These are phyloP conservation scores for Drosophila chauvacae DNA, from an alignment of 1,140 invertebrate species.

Conservation along the genomic window DNA sequence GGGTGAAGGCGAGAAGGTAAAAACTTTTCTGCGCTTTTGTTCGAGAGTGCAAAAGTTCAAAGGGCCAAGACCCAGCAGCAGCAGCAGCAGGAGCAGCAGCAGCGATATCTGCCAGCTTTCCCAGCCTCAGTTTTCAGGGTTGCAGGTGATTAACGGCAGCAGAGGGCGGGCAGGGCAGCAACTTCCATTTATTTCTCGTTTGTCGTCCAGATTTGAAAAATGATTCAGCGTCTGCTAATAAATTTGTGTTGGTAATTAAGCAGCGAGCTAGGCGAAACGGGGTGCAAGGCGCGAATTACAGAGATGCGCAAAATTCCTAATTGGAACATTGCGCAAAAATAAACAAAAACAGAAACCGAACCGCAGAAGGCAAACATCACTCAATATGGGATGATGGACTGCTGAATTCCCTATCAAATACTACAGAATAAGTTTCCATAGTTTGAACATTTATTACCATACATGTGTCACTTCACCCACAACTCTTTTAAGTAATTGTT, in stretches of 20 bases:
- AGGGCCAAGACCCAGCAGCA: constrained; percentile 25
- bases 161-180: constrained; percentile 12
- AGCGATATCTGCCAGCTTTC: constrained; percentile 11
- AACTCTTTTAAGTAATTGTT: background rate
- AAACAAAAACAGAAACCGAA: constrained; percentile 56
- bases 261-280: constrained; percentile 24
- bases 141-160: constrained; percentile 54
- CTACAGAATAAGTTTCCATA: background rate
- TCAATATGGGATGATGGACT: background rate
- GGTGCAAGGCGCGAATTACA: constrained; percentile 21
- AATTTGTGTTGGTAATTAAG: constrained; percentile 68
- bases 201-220: constrained; percentile 61
- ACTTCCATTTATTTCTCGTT: constrained; percentile 59
- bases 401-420: background rate
- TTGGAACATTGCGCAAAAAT: constrained; percentile 76
- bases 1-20: constrained; percentile 24
- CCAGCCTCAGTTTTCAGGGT: constrained; percentile 24
- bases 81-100: background rate
- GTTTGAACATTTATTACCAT: background rate
- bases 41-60: constrained; percentile 69
- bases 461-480: too few species aligned
- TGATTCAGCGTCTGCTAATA: constrained; percentile 60
- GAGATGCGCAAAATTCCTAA: constrained; percentile 61
- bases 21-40: constrained; percentile 68
- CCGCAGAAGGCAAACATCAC: constrained; percentile 22